These are phyloP conservation scores for Menidia beryllina DNA, from an alignment of 2,113 vertebrate genomes.

Conservation along the genomic window DNA sequence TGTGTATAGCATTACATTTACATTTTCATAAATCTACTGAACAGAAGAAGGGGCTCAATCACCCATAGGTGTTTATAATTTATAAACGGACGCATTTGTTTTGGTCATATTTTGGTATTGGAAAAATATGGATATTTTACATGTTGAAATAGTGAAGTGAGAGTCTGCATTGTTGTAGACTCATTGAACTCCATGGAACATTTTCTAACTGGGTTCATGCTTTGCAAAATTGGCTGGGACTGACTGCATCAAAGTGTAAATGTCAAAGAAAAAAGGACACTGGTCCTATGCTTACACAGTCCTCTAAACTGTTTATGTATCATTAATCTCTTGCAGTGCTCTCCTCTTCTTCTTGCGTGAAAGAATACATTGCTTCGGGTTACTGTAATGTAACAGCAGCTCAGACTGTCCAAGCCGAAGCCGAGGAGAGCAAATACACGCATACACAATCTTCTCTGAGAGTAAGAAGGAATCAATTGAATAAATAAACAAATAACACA, in stretches of 20 bases:
- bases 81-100: no score
- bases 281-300: constrained; percentile 41
- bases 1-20: no score
- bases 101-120: no score
- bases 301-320: constrained; percentile 77
- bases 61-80: no score
- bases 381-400: constrained; percentile 64
- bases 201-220: constrained; percentile 27
- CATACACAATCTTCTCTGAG: constrained; percentile 36
- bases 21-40: no score
- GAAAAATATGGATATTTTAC: no score
- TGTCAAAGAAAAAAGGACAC: constrained; percentile 31
- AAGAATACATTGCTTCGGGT: constrained; percentile 72
- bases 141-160: constrained; percentile 34
- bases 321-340: constrained; percentile 74
- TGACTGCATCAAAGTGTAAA: constrained; percentile 39
- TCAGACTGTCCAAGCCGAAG: constrained; percentile 47
- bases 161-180: constrained; percentile 15
- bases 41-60: background rate
- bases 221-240: constrained; percentile 36
- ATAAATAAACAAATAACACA: constrained; percentile 20
- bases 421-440: constrained; percentile 26
- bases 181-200: constrained; percentile 40
- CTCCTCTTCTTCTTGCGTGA: constrained; percentile 69
- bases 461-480: background rate